Evolutionary conservation across 2,888 invertebrate genomes (phyloP).

Genomic region (Callyntrura guangdongensis): DNA sequence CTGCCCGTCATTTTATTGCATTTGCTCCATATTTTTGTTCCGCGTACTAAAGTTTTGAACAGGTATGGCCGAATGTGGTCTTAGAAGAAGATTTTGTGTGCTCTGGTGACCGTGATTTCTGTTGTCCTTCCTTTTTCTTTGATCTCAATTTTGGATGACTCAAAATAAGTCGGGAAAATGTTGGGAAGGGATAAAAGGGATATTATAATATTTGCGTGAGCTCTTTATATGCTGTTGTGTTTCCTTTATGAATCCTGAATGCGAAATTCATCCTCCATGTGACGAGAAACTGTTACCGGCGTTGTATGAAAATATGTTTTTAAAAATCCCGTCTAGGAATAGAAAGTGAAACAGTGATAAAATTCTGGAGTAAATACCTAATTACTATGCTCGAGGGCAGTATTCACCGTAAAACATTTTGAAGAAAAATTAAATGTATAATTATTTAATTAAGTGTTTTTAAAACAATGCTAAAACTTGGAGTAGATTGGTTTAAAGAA

Average conservation of each 20-base stretch:
- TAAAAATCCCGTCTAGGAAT: too few species aligned
- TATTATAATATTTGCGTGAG: neutral
- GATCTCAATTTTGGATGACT: slow-evolving; percentile 71
- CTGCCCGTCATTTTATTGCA: slow-evolving; percentile 16
- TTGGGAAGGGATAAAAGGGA: slow-evolving; percentile 9
- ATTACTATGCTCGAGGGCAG: too few species aligned
- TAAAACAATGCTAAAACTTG: slow-evolving; percentile 11
- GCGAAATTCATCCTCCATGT: neutral
- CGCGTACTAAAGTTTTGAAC: slow-evolving; percentile 41
- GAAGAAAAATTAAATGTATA: too few species aligned
- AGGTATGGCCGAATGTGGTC: neutral
- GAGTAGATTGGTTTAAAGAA: slow-evolving; percentile 11
- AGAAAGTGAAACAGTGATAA: too few species aligned
- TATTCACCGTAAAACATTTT: too few species aligned
- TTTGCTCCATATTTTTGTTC: slow-evolving; percentile 14
- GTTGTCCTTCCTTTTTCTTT: slow-evolving; percentile 59
- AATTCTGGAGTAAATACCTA: too few species aligned
- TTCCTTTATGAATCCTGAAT: neutral
- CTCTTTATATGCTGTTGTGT: neutral
- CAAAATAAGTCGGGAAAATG: neutral
- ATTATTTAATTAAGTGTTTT: neutral
- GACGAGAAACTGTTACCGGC: too few species aligned
- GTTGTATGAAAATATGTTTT: too few species aligned
- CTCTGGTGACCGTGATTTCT: slow-evolving; percentile 78
- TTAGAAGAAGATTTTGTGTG: slow-evolving; percentile 47